These are phyloP conservation scores for Hydrotaea cyrtoneurina DNA, from an alignment of 2,888 invertebrate genomes.

Conservation along the genomic window DNA sequence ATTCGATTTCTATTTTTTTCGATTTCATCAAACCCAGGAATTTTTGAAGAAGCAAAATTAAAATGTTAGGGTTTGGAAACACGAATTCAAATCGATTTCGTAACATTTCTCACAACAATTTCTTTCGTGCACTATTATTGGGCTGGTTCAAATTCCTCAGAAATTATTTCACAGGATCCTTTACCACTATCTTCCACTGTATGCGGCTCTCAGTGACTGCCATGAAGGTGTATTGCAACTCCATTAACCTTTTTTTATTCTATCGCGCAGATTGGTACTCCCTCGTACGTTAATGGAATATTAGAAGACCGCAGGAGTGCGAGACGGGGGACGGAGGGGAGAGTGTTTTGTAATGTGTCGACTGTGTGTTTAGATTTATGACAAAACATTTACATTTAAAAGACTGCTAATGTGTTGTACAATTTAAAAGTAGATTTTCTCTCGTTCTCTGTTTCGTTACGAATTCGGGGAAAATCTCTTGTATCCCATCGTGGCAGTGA, in stretches of 20 bases:
- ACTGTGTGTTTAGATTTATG: conserved; percentile 40
- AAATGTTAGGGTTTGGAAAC: too few species aligned
- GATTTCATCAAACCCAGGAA: too few species aligned
- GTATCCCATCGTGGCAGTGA: not conserved
- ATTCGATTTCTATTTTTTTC: too few species aligned
- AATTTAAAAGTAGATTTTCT: conserved; percentile 27
- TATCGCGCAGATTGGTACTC: not conserved
- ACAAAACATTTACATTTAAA: conserved; percentile 45
- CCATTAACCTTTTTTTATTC: not conserved
- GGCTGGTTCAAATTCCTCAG: too few species aligned
- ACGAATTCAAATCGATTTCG: too few species aligned
- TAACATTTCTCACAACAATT: too few species aligned
- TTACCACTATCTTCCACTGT: too few species aligned
- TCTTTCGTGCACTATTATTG: too few species aligned
- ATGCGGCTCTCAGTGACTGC: too few species aligned
- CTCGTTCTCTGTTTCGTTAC: not conserved
- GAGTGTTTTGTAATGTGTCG: not conserved
- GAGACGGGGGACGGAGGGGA: not conserved
- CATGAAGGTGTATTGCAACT: not conserved
- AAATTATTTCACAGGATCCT: too few species aligned
- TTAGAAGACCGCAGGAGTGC: not conserved
- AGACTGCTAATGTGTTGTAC: conserved; percentile 55
- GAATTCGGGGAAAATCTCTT: conserved; percentile 18
- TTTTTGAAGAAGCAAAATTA: too few species aligned
- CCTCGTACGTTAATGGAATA: not conserved